phyloP scores from a whole-genome alignment of 1,140 invertebrate species.

The Drosophila melanica region DNA sequence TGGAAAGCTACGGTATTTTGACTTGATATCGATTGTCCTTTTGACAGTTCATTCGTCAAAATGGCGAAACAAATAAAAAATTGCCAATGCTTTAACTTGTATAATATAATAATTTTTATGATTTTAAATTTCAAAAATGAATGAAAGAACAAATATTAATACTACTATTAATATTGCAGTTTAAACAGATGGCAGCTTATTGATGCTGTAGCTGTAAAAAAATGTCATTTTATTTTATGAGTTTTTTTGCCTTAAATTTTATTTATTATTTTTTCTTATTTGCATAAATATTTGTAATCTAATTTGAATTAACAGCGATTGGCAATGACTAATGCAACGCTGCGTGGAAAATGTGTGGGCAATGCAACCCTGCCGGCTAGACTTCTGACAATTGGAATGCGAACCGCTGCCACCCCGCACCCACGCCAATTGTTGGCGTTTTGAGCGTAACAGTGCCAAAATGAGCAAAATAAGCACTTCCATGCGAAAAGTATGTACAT shows the following conservation, averaged over 20 bases:
- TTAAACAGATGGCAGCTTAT: too few relatives aligned
- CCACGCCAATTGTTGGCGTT: not conserved
- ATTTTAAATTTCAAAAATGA: too few relatives aligned
- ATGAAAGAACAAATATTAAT: too few relatives aligned
- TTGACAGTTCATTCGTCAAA: too few relatives aligned
- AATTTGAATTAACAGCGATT: not conserved
- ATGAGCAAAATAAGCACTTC: slow-evolving; percentile 28
- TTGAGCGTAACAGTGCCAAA: slow-evolving; percentile 10
- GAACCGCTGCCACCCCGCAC: not conserved
- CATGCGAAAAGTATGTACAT: slow-evolving; percentile 42
- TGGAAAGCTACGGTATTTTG: too few relatives aligned
- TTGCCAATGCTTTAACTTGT: not conserved
- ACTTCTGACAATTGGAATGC: slow-evolving; percentile 49
- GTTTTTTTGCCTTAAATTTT: not conserved
- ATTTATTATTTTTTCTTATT: not conserved
- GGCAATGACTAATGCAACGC: not conserved
- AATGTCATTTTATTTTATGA: too few relatives aligned
- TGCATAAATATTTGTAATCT: not conserved
- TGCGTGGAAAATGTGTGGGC: not conserved
- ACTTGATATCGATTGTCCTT: too few relatives aligned
- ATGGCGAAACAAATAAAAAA: too few relatives aligned
- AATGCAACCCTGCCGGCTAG: slow-evolving; percentile 43
- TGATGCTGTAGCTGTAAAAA: too few relatives aligned
- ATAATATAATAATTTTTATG: too few relatives aligned
- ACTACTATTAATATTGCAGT: too few relatives aligned